These are phyloP conservation scores for Nemopilema nomurai DNA, from an alignment of 30 jellyfish, hydroid and myxozoan genomes.

Conservation along the genomic window DNA sequence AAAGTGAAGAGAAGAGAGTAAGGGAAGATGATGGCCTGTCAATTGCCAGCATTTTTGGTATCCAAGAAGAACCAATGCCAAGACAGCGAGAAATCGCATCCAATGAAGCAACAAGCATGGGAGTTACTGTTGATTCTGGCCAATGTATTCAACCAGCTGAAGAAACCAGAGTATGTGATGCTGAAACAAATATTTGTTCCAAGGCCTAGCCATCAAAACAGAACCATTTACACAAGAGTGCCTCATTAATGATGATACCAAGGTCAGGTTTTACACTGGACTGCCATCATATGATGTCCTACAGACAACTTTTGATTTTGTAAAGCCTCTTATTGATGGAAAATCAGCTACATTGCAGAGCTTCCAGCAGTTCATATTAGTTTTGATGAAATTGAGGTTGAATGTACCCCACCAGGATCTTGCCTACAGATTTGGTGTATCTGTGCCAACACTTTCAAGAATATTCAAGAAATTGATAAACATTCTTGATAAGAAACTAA, in stretches of 20 bases:
- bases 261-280: slow-evolving; percentile 21
- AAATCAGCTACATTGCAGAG: slow-evolving; percentile 12
- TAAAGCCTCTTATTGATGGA: slow-evolving; percentile 4
- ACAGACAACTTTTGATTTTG: slow-evolving; percentile 3
- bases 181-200: slow-evolving; percentile 18
- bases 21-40: slow-evolving; percentile 28
- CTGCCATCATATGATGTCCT: slow-evolving; percentile 16
- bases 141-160: slow-evolving; percentile 14
- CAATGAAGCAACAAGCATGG: neutral
- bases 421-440: slow-evolving; percentile 24
- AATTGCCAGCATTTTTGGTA: slow-evolving; percentile 10
- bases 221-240: slow-evolving; percentile 1
- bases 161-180: slow-evolving; percentile 12
- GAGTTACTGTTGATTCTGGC: slow-evolving; percentile 13
- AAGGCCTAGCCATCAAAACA: slow-evolving; percentile 5
- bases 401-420: slow-evolving; percentile 14
- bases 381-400: slow-evolving; percentile 12
- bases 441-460: slow-evolving; percentile 27
- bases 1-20: slow-evolving; percentile 15
- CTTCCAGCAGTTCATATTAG: slow-evolving; percentile 8
- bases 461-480: slow-evolving; percentile 7
- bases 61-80: slow-evolving; percentile 27
- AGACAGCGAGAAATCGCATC: neutral
- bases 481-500: slow-evolving; percentile 21
- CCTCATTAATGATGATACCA: slow-evolving; percentile 14